Percentiles rank a stretch among this genome's conserved stretches.
Conservation (phyloP, 1,140 invertebrate species). For the Calosoma granatense region DNA sequence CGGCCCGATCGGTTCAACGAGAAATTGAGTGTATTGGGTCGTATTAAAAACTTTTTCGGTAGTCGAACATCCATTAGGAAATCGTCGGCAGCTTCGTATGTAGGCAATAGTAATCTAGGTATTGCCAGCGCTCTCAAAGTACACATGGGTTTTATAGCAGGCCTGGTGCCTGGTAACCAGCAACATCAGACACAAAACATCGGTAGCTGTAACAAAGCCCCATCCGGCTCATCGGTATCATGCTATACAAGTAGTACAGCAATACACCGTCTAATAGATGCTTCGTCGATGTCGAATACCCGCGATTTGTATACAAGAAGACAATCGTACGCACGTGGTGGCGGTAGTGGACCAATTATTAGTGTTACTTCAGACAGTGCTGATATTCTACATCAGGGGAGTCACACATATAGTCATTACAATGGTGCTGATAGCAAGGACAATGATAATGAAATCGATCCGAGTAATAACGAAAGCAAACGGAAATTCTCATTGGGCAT, state of each 20-base stretch:
- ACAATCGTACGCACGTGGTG: conserved; percentile 21
- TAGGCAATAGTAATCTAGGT: conserved; percentile 44
- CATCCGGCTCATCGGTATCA: conserved; percentile 30
- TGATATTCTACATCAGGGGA: background rate
- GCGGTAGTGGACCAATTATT: conserved; percentile 37
- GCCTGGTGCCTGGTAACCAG: conserved; percentile 52
- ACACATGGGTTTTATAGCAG: conserved; percentile 60
- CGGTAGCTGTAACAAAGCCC: conserved; percentile 42
- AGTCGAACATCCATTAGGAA: conserved; percentile 49
- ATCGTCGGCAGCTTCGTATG: conserved; percentile 47
- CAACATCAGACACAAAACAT: too few relatives aligned
- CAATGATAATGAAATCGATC: background rate
- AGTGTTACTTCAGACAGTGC: conserved; percentile 28
- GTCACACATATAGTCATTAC: too few relatives aligned
- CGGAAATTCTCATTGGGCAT: conserved; percentile 12
- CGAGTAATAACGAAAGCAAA: background rate
- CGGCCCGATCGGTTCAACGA: conserved; percentile 39
- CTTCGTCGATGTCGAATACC: background rate
- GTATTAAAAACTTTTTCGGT: conserved; percentile 45
- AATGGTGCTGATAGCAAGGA: background rate
- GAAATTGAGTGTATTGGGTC: conserved; percentile 41
- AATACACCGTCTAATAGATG: background rate
- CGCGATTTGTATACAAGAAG: background rate
- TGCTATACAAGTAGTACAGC: conserved; percentile 37
- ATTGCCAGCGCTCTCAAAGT: conserved; percentile 56